phyloP scores from a whole-genome alignment of 1,140 invertebrate species.

The Drosophila erecta region DNA sequence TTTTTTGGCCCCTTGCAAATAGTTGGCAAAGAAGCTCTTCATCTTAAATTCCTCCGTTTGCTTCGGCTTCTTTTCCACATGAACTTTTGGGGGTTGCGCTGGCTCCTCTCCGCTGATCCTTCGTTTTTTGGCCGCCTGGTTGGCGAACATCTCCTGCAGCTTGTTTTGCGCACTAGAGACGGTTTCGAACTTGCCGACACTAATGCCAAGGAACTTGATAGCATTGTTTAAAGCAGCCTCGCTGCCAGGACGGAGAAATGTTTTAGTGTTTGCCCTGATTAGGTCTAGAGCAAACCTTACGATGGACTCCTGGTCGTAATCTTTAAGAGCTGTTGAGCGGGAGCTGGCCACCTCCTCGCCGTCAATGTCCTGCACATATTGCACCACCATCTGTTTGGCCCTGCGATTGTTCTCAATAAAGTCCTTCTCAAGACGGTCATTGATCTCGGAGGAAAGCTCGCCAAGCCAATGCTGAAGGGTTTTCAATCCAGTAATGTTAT shows the following conservation, averaged over 20 bases:
- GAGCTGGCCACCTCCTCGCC: conserved; percentile 87
- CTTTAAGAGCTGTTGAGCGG: conserved; percentile 80
- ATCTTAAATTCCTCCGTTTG: conserved; percentile 56
- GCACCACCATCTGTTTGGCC: conserved; percentile 88
- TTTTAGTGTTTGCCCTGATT: conserved; percentile 86
- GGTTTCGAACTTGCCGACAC: conserved; percentile 91
- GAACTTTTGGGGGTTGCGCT: conserved; percentile 12
- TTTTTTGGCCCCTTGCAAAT: conserved; percentile 51
- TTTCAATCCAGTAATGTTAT: conserved; percentile 89
- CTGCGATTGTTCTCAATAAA: conserved; percentile 88
- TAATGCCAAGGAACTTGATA: conserved; percentile 90
- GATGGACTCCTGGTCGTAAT: conserved; percentile 87
- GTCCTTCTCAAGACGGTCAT: conserved; percentile 94
- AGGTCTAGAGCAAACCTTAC: conserved; percentile 87
- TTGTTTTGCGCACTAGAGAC: conserved; percentile 86
- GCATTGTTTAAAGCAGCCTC: conserved; percentile 85
- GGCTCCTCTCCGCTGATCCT: conserved; percentile 51
- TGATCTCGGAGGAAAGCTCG: conserved; percentile 92
- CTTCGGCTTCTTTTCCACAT: conserved; percentile 44
- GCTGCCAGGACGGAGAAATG: conserved; percentile 70
- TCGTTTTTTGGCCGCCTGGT: conserved; percentile 72
- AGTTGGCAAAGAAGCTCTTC: conserved; percentile 66
- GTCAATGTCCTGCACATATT: conserved; percentile 87
- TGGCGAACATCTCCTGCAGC: conserved; percentile 78
- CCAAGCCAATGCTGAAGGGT: conserved; percentile 92